Base-by-base conservation (phyloP, 2,797 vertebrate genomes). In the Arrhamphus sclerolepis region DNA sequence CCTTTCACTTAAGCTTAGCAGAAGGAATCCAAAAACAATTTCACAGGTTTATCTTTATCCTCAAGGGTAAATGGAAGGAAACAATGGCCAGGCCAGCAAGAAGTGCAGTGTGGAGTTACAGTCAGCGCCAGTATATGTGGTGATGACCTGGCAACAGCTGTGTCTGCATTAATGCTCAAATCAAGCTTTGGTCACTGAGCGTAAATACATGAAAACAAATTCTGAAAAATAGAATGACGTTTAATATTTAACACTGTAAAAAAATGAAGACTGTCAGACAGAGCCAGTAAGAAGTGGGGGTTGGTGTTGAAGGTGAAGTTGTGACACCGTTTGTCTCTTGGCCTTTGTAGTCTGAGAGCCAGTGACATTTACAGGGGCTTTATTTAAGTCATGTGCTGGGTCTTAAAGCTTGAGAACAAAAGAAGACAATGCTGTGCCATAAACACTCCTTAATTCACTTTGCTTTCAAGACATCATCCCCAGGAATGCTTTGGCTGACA, bases 41-140 rank as follows among this genome's bases (percentile, higher is more conserved):
- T 84, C 84, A 88, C 81, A 84, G 71, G 72, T 48, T 85, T 88
- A 86, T 88, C 81, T 88, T 88, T 78, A 77, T 74, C 70, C 59
- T 73, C 80, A 80, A 84, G 67, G 76, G 50, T 64, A 81, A 66
- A 72, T n/a, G 29, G 61, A 81, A 80, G 57, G 56, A 75, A 66
- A 71, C 52, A 56, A 62, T 66, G 67, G 34, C 18, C 55, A 42
- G 43, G 48, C 70, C 66, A 74, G 43, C 69, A 78, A 86, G 68
- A 66, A 56, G 75, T 60, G 62, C 62, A 66, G 60, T 59, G 56
- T 80, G 42, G 19, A 49, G 69, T 79, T 75, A 67, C 80, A 69
- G 20, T 29, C 44, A 14, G 77, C 52, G 62, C 34, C 70, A 55
- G 7, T 24, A 34, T 46, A 53, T 19, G 50, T 1, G 9, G 41